Evolutionary conservation across 2,113 vertebrate genomes (phyloP).

Genomic region (Paramormyrops kingsleyae): DNA sequence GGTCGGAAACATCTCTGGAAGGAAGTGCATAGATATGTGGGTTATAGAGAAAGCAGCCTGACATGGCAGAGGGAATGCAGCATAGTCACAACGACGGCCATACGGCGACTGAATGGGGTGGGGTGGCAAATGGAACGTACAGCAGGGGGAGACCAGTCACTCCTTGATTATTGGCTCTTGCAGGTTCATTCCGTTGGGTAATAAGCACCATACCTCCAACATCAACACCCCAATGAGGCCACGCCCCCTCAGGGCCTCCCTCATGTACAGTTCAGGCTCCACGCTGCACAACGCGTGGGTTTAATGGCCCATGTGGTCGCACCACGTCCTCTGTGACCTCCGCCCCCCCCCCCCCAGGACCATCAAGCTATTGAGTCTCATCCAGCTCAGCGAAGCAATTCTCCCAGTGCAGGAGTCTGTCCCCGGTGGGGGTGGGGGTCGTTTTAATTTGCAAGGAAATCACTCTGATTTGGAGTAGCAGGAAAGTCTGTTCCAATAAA

Average conservation of each 20-base stretch:
- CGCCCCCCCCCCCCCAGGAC: not conserved
- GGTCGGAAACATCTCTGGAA: not conserved
- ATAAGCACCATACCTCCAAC: not conserved
- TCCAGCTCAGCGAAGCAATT: constrained; percentile 21
- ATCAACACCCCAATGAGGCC: not conserved
- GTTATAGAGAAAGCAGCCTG: not conserved
- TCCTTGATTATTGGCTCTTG: not conserved
- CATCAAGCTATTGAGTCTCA: constrained; percentile 10
- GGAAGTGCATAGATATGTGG: not conserved
- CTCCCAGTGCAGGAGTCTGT: constrained; percentile 16
- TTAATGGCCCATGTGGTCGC: not conserved
- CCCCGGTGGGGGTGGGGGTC: constrained; percentile 31
- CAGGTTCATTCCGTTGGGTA: not conserved
- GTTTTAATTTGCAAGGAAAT: constrained; percentile 51
- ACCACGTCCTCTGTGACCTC: not conserved
- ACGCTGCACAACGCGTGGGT: not conserved
- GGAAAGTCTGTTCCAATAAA: constrained; percentile 51
- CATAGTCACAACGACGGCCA: not conserved
- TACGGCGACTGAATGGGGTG: not conserved
- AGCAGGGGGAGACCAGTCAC: not conserved
- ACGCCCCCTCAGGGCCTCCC: not conserved
- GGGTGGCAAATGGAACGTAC: not conserved
- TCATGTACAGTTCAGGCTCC: not conserved
- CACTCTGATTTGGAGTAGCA: constrained; percentile 48
- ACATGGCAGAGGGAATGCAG: not conserved